Base-by-base conservation (phyloP, 2,113 vertebrate species). In the Coptodon rendalli region DNA sequence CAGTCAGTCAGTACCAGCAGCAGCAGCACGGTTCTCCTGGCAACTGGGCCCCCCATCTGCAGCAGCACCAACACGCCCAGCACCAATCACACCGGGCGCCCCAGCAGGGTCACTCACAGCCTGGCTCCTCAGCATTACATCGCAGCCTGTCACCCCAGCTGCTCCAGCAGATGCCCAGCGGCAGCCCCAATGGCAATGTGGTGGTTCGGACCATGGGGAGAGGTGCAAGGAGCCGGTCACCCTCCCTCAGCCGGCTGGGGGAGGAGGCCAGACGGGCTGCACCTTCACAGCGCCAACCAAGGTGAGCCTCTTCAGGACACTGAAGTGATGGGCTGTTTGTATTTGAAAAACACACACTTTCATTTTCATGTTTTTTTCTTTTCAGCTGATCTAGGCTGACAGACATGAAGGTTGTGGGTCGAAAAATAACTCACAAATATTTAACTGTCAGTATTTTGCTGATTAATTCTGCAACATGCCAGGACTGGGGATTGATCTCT, bases 81-180 rank as follows among this genome's bases (percentile, higher is more conserved):
- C 52, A 80, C 12, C 91, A 87, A 71, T 80, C 48, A 29, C 91
- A 89, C 52, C n/a, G 90, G 89, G 86, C 5, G 31, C 92, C 97
- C 97, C 1, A 96, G 96, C 91, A 97, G 97, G 97, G 95, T 96
- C 14, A 95, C 94, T 50, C 94, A 92, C 85, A 92, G 97, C 34
- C 96, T 96, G 40, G 96, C 94, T 87, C 97, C 14, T 92, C 97
- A 81, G 95, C 97, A 91, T 93, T 97, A 12, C 98, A 97, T 89
- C 97, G 97, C 95, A 99, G 98, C 97, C 97, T 99, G 94, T 99
- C 98, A 2, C 98, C 98, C 59, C 98, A 98, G 96, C 96, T 98
- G 92, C 96, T 97, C 92, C 98, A 97, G 96, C 98, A 97, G 96
- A 96, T 96, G 96, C 97, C 97, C 91, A 93, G 92, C 91, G 94